Evolutionary conservation across 2,797 vertebrate species (phyloP).

Genomic region (Rachycentron canadum): DNA sequence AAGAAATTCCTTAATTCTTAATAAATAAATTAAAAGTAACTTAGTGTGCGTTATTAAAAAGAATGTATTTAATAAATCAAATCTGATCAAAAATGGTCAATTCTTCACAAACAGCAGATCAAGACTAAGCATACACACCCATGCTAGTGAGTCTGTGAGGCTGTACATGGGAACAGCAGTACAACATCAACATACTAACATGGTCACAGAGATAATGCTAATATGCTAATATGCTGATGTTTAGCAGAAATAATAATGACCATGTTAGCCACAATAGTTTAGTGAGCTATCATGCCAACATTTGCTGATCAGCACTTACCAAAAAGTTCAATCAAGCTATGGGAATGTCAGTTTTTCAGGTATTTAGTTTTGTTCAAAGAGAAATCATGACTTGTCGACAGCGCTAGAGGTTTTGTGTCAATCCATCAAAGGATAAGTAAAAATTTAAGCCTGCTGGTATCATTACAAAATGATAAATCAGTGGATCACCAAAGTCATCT

Average conservation of each 20-base stretch:
- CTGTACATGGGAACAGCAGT: not conserved
- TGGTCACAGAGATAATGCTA: too few relatives aligned
- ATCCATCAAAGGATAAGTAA: not conserved
- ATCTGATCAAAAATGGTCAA: not conserved
- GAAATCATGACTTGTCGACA: not conserved
- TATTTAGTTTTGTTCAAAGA: not conserved
- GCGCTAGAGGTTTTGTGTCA: too few relatives aligned
- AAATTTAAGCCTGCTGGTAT: not conserved
- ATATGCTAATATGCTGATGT: not conserved
- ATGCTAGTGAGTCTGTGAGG: too few relatives aligned
- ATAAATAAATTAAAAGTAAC: slow-evolving; percentile 23
- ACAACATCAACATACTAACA: too few relatives aligned
- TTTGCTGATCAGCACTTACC: not conserved
- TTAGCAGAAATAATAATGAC: not conserved
- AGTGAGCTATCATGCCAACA: too few relatives aligned
- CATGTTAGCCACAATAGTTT: not conserved
- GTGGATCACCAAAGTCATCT: not conserved
- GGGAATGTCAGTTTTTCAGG: too few relatives aligned
- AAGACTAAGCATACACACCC: too few relatives aligned
- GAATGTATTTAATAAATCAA: not conserved
- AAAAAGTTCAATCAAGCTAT: too few relatives aligned
- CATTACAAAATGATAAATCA: too few relatives aligned
- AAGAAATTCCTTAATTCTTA: not conserved
- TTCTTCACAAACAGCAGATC: too few relatives aligned
- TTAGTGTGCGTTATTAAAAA: not conserved